Base-by-base conservation (phyloP, 1,140 invertebrate species). In the Philaenus spumarius region DNA sequence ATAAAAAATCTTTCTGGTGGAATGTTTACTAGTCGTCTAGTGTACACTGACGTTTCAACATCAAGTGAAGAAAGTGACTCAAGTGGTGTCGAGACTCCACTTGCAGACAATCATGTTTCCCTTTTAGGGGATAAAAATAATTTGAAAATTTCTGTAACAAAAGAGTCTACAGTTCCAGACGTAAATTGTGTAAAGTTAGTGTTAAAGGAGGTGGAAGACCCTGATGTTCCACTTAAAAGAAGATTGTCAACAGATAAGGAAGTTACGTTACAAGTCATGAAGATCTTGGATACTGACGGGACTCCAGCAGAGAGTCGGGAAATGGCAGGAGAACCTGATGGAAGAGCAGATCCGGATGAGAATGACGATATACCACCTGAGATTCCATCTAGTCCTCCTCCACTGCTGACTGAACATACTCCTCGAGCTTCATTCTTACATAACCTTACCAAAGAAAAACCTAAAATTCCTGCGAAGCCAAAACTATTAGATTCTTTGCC, bases 261-360 rank as follows among this genome's bases (percentile, higher is more conserved):
- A 17, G 60, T 62, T 7, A 62, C 60, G 1, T 51, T 62, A 17
- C 50, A 59, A 42, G 57, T 62, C 2, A 35, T 62, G 26, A 59
- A 60, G 43, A 17, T 64, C 3, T 40, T 62, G 42, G 34, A 51
- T 5, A 52, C 42, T 7, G 43, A 63, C 14, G 55, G 60, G 5
- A 24, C 58, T 2, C 39, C 59, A 1, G 50, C 50, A 1, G 59
- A 64, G 30, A 85, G 83, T 67, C 73, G 88, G 2, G 87, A 90
- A 64, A 74, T 85, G 60, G 87, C 87, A 2, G 88, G 87, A 1
- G 87, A 89, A 62, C 87, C 87, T 0, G 87, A 90, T 63, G 88
- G 87, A 5, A 81, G 83, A 62, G 86, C 86, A 15, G 87, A 89
- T 72, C 85, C 87, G 2, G 85, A 88, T 64, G 81, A 83, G 30